Evolutionary conservation across 2,113 vertebrate species (phyloP).

Genomic region (Phalacrocorax carbo): DNA sequence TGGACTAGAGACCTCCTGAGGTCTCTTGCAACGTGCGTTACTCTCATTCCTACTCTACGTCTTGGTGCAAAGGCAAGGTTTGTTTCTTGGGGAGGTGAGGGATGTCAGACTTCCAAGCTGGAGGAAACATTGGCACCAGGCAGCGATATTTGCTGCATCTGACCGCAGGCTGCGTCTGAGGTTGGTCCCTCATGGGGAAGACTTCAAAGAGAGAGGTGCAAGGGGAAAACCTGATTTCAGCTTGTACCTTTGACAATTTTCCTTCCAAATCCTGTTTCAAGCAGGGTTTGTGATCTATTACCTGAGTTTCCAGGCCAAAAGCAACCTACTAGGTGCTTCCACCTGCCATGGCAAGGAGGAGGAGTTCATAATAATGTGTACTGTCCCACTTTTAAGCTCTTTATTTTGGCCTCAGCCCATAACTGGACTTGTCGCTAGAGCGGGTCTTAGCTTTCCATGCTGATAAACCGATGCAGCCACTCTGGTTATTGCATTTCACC

Average conservation of each 20-base stretch:
- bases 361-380: neutral
- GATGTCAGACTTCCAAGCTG: neutral
- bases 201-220: neutral
- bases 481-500: neutral
- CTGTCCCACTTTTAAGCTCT: neutral
- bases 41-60: neutral
- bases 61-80: neutral
- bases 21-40: neutral
- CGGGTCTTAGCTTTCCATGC: neutral
- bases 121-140: accelerated
- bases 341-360: neutral
- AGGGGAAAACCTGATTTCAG: neutral
- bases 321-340: neutral
- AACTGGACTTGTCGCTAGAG: neutral
- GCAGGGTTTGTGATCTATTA: neutral
- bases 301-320: neutral
- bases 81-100: neutral
- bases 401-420: accelerated
- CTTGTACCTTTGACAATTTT: neutral
- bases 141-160: neutral
- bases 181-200: neutral
- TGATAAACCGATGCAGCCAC: neutral
- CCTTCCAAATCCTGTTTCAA: neutral
- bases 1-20: neutral
- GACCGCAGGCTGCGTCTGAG: neutral